Evolutionary conservation across 2,797 vertebrate species (phyloP).

Genomic region (Jordanella pulchra): DNA sequence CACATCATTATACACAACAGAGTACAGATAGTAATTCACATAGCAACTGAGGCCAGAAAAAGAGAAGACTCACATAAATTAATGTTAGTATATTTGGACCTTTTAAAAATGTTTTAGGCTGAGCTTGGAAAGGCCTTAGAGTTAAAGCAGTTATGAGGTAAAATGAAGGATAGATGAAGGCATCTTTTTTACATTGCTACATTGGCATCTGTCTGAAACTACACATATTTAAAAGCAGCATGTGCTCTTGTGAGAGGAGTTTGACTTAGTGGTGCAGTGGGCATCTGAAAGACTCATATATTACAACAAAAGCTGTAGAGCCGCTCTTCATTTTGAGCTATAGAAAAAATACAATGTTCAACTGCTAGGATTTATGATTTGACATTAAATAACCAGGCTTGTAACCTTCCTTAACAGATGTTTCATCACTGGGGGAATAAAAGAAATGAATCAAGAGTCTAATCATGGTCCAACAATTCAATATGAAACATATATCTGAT

Average conservation of each 20-base stretch:
- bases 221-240: conserved; percentile 6
- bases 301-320: not conserved
- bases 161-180: conserved; percentile 49
- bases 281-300: not conserved
- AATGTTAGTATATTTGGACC: conserved; percentile 31
- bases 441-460: not conserved
- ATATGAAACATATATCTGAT: conserved; percentile 10
- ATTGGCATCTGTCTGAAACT: conserved; percentile 27
- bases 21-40: conserved; percentile 27
- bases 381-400: not conserved
- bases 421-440: not conserved
- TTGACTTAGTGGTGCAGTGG: conserved; percentile 4
- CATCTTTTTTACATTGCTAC: conserved; percentile 27
- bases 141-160: conserved; percentile 45
- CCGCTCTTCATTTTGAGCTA: not conserved
- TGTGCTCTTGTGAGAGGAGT: conserved; percentile 7
- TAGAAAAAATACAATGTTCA: not conserved
- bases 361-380: conserved; percentile 1
- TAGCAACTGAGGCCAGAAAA: conserved; percentile 4
- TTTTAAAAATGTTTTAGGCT: conserved; percentile 26
- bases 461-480: conserved; percentile 9
- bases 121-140: conserved; percentile 23
- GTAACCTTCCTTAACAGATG: not conserved
- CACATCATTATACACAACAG: conserved; percentile 42
- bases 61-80: not conserved